phyloP scores from a whole-genome alignment of 2,797 vertebrate genomes.

The Glyptemys insculpta region DNA sequence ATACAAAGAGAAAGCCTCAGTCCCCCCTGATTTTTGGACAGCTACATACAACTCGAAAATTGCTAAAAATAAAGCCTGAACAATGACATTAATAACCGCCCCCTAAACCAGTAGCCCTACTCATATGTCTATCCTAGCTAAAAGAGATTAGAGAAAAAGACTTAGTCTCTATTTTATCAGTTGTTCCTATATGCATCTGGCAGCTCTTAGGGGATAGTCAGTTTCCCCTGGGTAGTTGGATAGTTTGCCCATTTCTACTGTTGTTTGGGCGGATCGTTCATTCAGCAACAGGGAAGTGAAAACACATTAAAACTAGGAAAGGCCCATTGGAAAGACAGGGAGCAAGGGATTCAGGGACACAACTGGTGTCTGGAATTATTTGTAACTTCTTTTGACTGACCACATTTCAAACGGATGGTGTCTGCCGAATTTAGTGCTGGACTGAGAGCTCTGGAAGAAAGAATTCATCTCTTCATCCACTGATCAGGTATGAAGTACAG shows the following conservation, averaged over 20 bases:
- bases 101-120: too few relatives aligned
- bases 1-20: background rate
- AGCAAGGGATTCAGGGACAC: fast-evolving
- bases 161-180: background rate
- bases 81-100: too few relatives aligned
- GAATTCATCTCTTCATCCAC: background rate
- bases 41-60: background rate
- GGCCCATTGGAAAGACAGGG: background rate
- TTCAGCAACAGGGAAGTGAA: background rate
- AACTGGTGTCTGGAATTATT: background rate
- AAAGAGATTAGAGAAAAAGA: background rate
- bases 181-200: background rate
- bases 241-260: background rate
- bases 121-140: background rate
- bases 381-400: fast-evolving
- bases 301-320: background rate
- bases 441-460: background rate
- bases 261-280: background rate
- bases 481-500: background rate
- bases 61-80: background rate
- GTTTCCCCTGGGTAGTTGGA: background rate
- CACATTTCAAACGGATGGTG: fast-evolving
- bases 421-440: background rate
- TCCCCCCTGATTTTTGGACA: background rate
- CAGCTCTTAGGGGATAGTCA: background rate